Conservation (phyloP, 2,888 invertebrate genomes). For the Osedax frankpressi region DNA sequence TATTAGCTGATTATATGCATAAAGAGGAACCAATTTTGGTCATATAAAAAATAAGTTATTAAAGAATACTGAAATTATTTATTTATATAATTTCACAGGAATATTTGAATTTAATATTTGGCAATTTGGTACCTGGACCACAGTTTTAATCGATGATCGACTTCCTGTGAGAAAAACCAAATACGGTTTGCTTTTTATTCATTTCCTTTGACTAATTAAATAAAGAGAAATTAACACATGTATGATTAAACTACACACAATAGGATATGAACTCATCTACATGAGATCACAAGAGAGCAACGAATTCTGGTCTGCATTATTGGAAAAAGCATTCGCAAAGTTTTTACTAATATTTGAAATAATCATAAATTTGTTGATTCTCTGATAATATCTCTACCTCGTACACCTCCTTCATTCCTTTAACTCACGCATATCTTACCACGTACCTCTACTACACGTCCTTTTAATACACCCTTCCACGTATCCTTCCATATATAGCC, state of each 20-base stretch:
- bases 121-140: slow-evolving; percentile 65
- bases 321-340: slow-evolving; percentile 86
- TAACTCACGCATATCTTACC: no score
- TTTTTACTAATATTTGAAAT: slow-evolving; percentile 37
- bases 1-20: no score
- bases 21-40: no score
- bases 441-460: no score
- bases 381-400: no score
- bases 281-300: slow-evolving; percentile 65
- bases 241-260: background rate
- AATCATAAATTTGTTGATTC: no score
- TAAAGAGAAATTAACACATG: background rate
- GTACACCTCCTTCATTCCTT: no score
- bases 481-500: no score
- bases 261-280: slow-evolving; percentile 51
- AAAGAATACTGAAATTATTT: no score
- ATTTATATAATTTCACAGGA: no score
- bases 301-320: slow-evolving; percentile 81
- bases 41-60: no score
- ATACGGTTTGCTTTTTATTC: slow-evolving; percentile 62
- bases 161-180: slow-evolving; percentile 58
- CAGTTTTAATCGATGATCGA: slow-evolving; percentile 61
- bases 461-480: no score
- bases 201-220: background rate
- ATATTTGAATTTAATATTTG: slow-evolving; percentile 50